These are phyloP conservation scores for Malurus alboscapulatus DNA, from an alignment of 2,113 vertebrate species.

Conservation along the genomic window DNA sequence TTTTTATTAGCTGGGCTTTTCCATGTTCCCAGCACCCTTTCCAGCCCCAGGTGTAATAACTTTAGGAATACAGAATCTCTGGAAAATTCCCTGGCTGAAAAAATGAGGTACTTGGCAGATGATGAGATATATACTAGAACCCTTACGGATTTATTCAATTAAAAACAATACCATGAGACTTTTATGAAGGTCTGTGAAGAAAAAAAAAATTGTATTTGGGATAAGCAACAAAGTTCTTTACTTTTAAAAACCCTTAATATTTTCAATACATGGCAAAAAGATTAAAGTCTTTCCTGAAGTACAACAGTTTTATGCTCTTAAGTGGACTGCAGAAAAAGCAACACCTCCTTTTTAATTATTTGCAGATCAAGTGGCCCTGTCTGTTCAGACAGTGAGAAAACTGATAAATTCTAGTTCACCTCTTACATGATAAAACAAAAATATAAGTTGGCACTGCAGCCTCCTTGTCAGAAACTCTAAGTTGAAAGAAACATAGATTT, in stretches of 20 bases:
- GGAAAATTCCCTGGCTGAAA: conserved; percentile 1
- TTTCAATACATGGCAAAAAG: background rate
- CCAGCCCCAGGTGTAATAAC: background rate
- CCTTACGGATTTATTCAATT: conserved; percentile 46
- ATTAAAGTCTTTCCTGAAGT: background rate
- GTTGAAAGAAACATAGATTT: background rate
- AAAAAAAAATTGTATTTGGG: background rate
- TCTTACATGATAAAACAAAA: background rate
- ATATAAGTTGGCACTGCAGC: background rate
- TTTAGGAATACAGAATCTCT: background rate
- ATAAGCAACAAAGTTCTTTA: background rate
- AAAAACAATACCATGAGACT: background rate
- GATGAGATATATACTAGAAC: background rate
- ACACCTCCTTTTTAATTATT: background rate
- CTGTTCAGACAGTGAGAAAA: background rate
- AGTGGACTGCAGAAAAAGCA: background rate
- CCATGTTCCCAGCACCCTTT: background rate
- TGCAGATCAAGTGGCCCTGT: background rate
- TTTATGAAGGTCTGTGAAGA: background rate
- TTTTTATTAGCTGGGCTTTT: conserved; percentile 3
- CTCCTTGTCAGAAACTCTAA: background rate
- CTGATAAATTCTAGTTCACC: background rate
- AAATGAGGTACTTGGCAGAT: background rate
- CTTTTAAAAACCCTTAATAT: background rate
- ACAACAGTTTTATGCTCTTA: background rate